Conservation (phyloP, 2,797 vertebrate genomes). For the Poeciliopsis presidionis region DNA sequence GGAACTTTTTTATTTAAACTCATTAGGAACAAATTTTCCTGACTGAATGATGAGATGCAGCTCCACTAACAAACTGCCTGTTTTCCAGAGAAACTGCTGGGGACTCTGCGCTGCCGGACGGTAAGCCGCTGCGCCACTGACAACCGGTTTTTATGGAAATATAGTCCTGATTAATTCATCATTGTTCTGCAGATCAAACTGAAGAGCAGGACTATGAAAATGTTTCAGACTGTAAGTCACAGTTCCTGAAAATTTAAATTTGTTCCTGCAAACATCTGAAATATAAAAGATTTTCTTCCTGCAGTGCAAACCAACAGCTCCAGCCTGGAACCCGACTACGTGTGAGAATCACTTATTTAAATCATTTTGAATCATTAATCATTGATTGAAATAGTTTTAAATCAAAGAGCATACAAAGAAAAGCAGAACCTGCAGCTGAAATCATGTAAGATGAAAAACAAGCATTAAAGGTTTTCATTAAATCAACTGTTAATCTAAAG, state of each 20-base stretch:
- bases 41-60: not conserved
- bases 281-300: not conserved
- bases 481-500: not conserved
- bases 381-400: not conserved
- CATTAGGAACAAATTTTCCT: not conserved
- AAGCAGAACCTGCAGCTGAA: not conserved
- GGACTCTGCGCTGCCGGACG: not conserved
- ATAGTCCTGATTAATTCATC: not conserved
- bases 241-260: not conserved
- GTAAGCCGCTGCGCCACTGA: not conserved
- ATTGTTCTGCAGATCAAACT: not conserved
- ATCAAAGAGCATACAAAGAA: not conserved
- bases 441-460: not conserved
- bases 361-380: not conserved
- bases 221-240: constrained; percentile 4
- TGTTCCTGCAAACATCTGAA: not conserved
- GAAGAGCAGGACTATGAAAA: constrained; percentile 31
- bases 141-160: too few species aligned
- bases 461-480: not conserved
- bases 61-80: not conserved
- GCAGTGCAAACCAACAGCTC: not conserved
- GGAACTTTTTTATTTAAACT: not conserved
- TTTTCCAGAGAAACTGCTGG: constrained; percentile 15
- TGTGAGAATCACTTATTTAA: constrained; percentile 22
- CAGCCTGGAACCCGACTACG: constrained; percentile 24